Base-by-base conservation (phyloP, 2,113 vertebrate genomes). In the Trinectes maculatus region DNA sequence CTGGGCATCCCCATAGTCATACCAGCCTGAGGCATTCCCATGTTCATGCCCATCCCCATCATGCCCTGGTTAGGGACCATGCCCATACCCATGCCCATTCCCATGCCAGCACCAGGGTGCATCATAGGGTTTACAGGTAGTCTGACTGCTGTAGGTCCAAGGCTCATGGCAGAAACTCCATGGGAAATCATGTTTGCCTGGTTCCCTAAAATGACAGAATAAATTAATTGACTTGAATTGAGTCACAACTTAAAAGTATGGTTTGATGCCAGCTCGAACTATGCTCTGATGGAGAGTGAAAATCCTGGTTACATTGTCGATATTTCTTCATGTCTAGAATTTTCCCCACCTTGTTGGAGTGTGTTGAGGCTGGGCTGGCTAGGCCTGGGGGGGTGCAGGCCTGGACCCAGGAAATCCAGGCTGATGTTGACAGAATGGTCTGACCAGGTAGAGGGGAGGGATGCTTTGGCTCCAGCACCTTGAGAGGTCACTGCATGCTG, bases 381-480 rank as follows among this genome's bases (percentile, higher is more conserved):
- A 10, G 93, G 93, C 84, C 97, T 98, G 64, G 96, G 95, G 68
- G 96, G 94, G 62, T 96, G 95, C 89, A 94, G 93, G 75, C 97
- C 96, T 49, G 96, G 97, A 51, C 94, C 91, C 86, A 99, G 93
- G 89, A 95, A 98, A 92, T 99, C 98, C 87, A 99, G 93, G 88
- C 93, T 98, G 92, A 99, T 99, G 92, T 99, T 97, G 80, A 99
- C 95, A 18, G 94, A 94, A 83, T 92, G 93, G 87, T 99, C 96
- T 54, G 96, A 96, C 98, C 98, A 99, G 64, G 98, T 99, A 40
- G 96, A 92, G 1, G 98, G 98, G 73, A 99, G 89, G 57, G 92
- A 85, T 8, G 67, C 75, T 94, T 97, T 97, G 90, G 89, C 89
- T 87, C 87, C 85, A 1, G 90, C 90, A 79, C 94, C 94, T 80